Evolutionary conservation across 2,797 vertebrate genomes (phyloP), one percentile per base, ranked within the genome.

Genomic region (Ctenopoma kingsleyae): DNA sequence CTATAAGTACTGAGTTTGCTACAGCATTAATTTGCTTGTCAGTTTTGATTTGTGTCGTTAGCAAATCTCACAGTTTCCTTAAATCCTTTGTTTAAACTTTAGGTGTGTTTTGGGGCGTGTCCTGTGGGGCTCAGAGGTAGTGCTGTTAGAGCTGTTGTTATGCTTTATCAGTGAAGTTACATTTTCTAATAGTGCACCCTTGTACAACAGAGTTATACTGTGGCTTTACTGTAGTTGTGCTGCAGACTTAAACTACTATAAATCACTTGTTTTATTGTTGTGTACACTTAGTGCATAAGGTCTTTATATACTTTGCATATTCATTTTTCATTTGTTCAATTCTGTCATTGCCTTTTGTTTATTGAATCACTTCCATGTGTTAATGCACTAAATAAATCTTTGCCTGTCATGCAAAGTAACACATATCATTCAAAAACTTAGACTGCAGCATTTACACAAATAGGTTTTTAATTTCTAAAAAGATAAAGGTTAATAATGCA

Each of bases 381-480:
- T 35, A n/a, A 25, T 40, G 6, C 20, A 3, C 35, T 1, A 27
- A 30, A 19, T 43, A 32, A 32, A 53, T 64, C 5, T 11, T 19
- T 11, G 7, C 46, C 49, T 41, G 20, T 58, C 12, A 54, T 53
- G 25, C 51, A 66, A 52, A 73, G 46, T 38, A 61, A 13, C 32
- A 35, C 23, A n/a, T 17, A 23, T 25, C 23, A 16, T 12, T 44
- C 0, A 44, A 44, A 19, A n/a, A 9, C 43, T 19, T 15, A 40
- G 36, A 49, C 20, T 19, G n/a, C 32, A 43, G 12, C 15, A n/a
- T 41, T 19, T 1, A 16, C 13, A 6, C 12, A 12, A 12, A 40
- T 40, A 2, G 12, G 38, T 16, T 15, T 1, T 40, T 67, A 16
- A 11, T n/a, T 67, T 43, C 6, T 23, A 40, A 55, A 20, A 8